phyloP scores from a whole-genome alignment of 2,888 invertebrate species.

The Meganola albula region DNA sequence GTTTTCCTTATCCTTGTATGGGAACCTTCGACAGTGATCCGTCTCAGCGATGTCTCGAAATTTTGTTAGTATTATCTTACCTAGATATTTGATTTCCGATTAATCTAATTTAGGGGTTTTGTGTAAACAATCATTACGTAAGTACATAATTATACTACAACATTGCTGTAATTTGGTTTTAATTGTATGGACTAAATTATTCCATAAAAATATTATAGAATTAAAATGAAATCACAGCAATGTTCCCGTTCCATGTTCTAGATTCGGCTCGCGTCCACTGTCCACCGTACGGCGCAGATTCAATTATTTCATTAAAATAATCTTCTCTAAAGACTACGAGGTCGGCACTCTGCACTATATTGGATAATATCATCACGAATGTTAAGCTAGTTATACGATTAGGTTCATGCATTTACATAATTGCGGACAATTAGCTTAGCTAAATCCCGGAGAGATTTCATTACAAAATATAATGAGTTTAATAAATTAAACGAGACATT shows the following conservation, averaged over 20 bases:
- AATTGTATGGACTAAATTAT: too few species aligned
- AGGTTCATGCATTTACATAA: slow-evolving; percentile 26
- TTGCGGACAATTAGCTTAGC: slow-evolving; percentile 23
- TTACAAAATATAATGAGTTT: slow-evolving; percentile 30
- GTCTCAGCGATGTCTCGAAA: slow-evolving; percentile 30
- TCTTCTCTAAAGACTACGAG: slow-evolving; percentile 48
- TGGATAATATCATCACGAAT: slow-evolving; percentile 42
- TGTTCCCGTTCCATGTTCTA: slow-evolving; percentile 41
- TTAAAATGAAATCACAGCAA: slow-evolving; percentile 51
- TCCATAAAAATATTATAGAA: slow-evolving; percentile 18
- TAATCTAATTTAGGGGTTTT: slow-evolving; percentile 32
- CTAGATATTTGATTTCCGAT: slow-evolving; percentile 38
- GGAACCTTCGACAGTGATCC: slow-evolving; percentile 39
- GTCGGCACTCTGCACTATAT: slow-evolving; percentile 44
- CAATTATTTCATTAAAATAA: slow-evolving; percentile 68
- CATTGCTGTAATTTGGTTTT: slow-evolving; percentile 1
- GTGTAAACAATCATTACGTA: too few species aligned
- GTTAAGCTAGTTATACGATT: slow-evolving; percentile 36
- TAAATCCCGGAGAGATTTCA: slow-evolving; percentile 24
- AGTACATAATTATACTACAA: slow-evolving; percentile 16
- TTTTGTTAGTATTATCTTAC: slow-evolving; percentile 33
- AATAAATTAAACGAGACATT: slow-evolving; percentile 43
- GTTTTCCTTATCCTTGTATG: slow-evolving; percentile 51
- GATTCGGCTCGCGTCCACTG: slow-evolving; percentile 55
- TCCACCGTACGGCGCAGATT: slow-evolving; percentile 56